phyloP scores from a whole-genome alignment of 2,113 vertebrate genomes.

The Lophius piscatorius region DNA sequence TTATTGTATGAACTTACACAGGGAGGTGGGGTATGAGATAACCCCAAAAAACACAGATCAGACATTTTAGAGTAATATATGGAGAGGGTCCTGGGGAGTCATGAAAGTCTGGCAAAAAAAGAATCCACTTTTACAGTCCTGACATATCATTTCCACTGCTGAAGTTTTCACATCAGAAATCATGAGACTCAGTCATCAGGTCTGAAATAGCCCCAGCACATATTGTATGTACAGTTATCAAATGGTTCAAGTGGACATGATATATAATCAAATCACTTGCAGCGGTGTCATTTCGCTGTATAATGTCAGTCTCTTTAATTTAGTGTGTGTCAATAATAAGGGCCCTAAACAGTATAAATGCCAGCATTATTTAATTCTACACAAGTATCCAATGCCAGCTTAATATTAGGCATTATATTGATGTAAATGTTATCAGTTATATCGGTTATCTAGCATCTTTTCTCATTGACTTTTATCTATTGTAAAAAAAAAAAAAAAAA shows the following conservation, averaged over 20 bases:
- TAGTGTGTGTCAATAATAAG: constrained; percentile 20
- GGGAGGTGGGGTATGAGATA: constrained; percentile 6
- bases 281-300: constrained; percentile 3
- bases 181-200: constrained; percentile 31
- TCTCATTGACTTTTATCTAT: constrained; percentile 35
- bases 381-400: constrained; percentile 54
- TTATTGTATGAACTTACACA: constrained; percentile 16
- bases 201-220: constrained; percentile 19
- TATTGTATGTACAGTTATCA: constrained; percentile 21
- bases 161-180: constrained; percentile 28
- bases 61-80: constrained; percentile 1
- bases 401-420: constrained; percentile 37
- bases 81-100: constrained; percentile 11
- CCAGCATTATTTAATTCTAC: constrained; percentile 49
- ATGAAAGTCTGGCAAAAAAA: constrained; percentile 14
- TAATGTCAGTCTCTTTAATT: constrained; percentile 7
- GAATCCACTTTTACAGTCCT: constrained; percentile 15
- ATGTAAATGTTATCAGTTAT: constrained; percentile 34
- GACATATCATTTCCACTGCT: constrained; percentile 41
- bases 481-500: constrained; percentile 37
- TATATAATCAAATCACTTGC: constrained; percentile 20
- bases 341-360: constrained; percentile 40
- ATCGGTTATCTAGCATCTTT: constrained; percentile 29
- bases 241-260: constrained; percentile 29
- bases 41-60: constrained; percentile 5